Evolutionary conservation across 2,113 vertebrate genomes (phyloP).

Genomic region (Centropus unirufus): DNA sequence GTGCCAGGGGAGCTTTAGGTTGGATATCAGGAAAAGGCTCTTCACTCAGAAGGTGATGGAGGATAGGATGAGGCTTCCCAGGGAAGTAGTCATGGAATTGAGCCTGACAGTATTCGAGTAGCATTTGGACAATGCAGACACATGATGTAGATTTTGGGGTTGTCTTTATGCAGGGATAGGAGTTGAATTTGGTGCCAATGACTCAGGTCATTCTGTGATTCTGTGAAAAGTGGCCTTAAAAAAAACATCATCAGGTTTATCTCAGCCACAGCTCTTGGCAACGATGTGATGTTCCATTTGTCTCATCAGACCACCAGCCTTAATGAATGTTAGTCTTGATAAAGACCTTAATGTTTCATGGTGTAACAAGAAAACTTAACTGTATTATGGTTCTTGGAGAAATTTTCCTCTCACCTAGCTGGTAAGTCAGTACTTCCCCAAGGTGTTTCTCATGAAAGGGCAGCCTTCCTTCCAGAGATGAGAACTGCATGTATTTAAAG

Average conservation of each 20-base stretch:
- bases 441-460: neutral
- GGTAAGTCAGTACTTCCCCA: neutral
- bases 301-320: neutral
- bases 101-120: too few relatives aligned
- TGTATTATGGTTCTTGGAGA: neutral
- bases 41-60: too few relatives aligned
- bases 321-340: neutral
- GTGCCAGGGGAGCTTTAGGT: too few relatives aligned
- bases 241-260: neutral
- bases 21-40: too few relatives aligned
- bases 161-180: too few relatives aligned
- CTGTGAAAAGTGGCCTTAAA: neutral
- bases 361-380: neutral
- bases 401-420: accelerated
- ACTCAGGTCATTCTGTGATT: too few relatives aligned
- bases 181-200: too few relatives aligned
- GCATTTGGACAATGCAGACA: too few relatives aligned
- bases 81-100: too few relatives aligned
- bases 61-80: too few relatives aligned
- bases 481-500: neutral
- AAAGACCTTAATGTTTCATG: neutral
- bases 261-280: neutral
- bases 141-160: too few relatives aligned
- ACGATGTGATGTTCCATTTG: neutral
- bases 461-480: neutral